Evolutionary conservation across 2,888 invertebrate genomes (phyloP).

Genomic region (Drosophila trichaetosa): DNA sequence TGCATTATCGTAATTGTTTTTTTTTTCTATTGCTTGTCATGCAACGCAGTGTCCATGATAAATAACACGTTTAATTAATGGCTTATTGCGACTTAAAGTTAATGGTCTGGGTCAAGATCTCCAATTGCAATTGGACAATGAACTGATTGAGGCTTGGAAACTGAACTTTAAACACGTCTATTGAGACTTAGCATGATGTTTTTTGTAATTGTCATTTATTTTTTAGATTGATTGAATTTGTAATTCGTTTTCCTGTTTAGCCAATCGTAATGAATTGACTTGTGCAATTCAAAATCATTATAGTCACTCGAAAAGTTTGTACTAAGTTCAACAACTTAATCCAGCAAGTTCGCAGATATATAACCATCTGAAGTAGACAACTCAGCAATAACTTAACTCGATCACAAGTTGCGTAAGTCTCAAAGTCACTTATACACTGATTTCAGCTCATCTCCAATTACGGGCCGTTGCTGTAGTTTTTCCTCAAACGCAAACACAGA

Average conservation of each 20-base stretch:
- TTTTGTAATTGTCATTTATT: background rate
- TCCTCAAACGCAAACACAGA: slow-evolving; percentile 36
- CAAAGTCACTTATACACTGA: slow-evolving; percentile 26
- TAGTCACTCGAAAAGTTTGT: background rate
- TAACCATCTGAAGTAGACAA: background rate
- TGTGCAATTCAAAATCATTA: background rate
- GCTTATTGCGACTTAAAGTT: slow-evolving; percentile 11
- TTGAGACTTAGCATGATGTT: background rate
- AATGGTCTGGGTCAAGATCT: slow-evolving; percentile 11
- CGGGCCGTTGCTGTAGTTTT: slow-evolving; percentile 43
- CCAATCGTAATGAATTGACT: background rate
- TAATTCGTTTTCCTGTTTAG: background rate
- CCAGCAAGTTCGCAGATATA: background rate
- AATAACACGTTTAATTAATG: slow-evolving; percentile 25
- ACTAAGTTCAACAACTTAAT: background rate
- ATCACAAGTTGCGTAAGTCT: background rate
- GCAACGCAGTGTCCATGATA: slow-evolving; percentile 21
- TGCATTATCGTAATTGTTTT: background rate
- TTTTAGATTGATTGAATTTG: no score
- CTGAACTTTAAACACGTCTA: slow-evolving; percentile 8
- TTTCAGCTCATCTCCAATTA: slow-evolving; percentile 57
- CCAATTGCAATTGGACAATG: slow-evolving; percentile 11
- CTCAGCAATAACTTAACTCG: background rate
- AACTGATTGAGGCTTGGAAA: slow-evolving; percentile 1
- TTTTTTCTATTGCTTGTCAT: background rate